These are phyloP conservation scores for Polydrusus pterygomalis DNA, from an alignment of 2,888 invertebrate species.

Conservation along the genomic window DNA sequence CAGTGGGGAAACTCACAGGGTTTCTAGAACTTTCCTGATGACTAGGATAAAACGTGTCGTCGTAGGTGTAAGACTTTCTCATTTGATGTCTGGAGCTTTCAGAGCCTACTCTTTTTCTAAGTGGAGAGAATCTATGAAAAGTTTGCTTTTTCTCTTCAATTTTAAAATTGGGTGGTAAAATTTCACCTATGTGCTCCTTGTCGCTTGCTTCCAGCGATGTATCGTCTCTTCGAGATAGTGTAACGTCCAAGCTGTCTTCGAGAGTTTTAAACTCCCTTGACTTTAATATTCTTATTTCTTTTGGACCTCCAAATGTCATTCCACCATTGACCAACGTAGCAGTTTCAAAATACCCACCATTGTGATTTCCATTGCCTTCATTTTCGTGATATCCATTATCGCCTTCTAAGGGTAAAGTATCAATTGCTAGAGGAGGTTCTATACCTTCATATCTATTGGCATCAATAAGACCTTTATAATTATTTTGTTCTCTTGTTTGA, in stretches of 20 bases:
- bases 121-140: conserved; percentile 38
- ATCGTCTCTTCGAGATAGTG: conserved; percentile 60
- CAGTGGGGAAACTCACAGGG: conserved; percentile 60
- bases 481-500: not conserved
- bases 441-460: conserved; percentile 45
- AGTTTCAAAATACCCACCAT: not conserved
- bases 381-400: conserved; percentile 23
- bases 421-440: conserved; percentile 42
- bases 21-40: conserved; percentile 44
- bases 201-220: conserved; percentile 59
- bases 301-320: not conserved
- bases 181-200: conserved; percentile 71
- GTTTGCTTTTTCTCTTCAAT: conserved; percentile 39
- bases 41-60: conserved; percentile 55
- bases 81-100: conserved; percentile 29
- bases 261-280: conserved; percentile 8
- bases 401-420: conserved; percentile 46
- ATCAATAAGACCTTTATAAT: not conserved
- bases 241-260: conserved; percentile 32
- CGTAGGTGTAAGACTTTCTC: conserved; percentile 61
- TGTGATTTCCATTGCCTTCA: conserved; percentile 7
- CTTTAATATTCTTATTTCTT: conserved; percentile 24
- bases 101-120: not conserved
- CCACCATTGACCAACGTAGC: not conserved
- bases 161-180: conserved; percentile 66